Percentiles rank a stretch among this genome's conserved stretches.
Conservation (phyloP, 2,888 invertebrate species). For the Amphimallon solstitiale region DNA sequence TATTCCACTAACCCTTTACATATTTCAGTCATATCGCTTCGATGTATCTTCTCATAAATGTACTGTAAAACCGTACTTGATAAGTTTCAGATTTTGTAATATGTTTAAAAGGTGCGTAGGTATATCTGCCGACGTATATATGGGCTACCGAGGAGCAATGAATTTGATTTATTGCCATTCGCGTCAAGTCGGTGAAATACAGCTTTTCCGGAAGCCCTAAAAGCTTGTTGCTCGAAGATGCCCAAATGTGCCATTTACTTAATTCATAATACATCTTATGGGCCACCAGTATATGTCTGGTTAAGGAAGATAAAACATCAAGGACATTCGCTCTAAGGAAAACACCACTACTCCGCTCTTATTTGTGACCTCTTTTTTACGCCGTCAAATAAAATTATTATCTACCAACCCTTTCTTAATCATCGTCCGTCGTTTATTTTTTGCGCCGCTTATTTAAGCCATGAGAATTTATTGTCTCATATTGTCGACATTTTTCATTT, state of each 20-base stretch:
- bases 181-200: conserved; percentile 43
- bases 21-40: neutral
- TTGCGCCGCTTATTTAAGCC: conserved; percentile 12
- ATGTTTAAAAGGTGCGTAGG: conserved; percentile 31
- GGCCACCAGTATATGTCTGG: conserved; percentile 48
- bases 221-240: conserved; percentile 50
- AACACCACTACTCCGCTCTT: conserved; percentile 13
- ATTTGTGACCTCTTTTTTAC: conserved; percentile 26
- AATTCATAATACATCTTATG: conserved; percentile 50
- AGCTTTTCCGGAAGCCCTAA: conserved; percentile 42
- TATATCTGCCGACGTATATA: conserved; percentile 35
- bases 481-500: conserved; percentile 2
- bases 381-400: conserved; percentile 31
- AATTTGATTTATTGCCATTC: conserved; percentile 39
- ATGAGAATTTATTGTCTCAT: conserved; percentile 8
- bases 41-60: neutral
- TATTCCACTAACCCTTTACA: neutral
- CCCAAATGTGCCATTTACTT: conserved; percentile 54
- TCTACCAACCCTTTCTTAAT: conserved; percentile 26
- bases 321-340: conserved; percentile 32
- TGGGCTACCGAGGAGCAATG: conserved; percentile 31
- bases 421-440: conserved; percentile 10
- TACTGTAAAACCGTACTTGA: conserved; percentile 22
- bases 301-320: conserved; percentile 50
- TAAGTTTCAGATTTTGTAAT: conserved; percentile 34